These are phyloP conservation scores for Theropithecus gelada DNA, from an alignment of 2,113 vertebrate species.

Conservation along the genomic window DNA sequence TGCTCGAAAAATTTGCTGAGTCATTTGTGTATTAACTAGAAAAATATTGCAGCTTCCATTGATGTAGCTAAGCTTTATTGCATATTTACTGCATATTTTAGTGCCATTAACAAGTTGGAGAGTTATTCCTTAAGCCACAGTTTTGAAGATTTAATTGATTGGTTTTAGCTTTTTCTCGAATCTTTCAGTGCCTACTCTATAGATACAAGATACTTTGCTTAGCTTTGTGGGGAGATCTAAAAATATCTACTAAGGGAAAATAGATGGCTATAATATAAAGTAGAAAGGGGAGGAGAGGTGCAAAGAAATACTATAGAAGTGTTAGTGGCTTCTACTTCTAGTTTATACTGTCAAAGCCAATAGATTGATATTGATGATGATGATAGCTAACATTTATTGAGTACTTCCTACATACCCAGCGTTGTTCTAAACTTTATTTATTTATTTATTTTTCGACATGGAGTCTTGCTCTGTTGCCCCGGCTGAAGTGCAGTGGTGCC, in stretches of 20 bases:
- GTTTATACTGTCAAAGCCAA: not conserved
- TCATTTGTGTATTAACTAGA: not conserved
- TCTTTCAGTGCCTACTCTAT: not conserved
- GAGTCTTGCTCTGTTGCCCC: too few species aligned
- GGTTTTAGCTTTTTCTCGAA: not conserved
- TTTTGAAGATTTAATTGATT: not conserved
- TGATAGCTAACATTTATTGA: not conserved
- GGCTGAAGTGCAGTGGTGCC: too few species aligned
- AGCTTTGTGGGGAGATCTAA: not conserved
- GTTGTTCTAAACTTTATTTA: not conserved
- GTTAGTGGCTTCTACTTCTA: not conserved
- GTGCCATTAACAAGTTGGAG: not conserved
- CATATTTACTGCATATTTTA: slow-evolving; percentile 29
- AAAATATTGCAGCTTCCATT: not conserved
- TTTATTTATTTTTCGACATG: too few species aligned
- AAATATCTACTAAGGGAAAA: not conserved
- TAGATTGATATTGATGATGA: not conserved
- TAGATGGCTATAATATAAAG: not conserved
- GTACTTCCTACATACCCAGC: not conserved
- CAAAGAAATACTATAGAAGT: not conserved
- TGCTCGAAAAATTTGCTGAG: not conserved
- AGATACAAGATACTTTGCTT: not conserved
- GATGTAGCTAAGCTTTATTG: not conserved
- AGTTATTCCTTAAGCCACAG: not conserved
- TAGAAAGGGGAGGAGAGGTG: not conserved